phyloP scores from a whole-genome alignment of 1,140 invertebrate genomes.

The Tyrophagus putrescentiae region DNA sequence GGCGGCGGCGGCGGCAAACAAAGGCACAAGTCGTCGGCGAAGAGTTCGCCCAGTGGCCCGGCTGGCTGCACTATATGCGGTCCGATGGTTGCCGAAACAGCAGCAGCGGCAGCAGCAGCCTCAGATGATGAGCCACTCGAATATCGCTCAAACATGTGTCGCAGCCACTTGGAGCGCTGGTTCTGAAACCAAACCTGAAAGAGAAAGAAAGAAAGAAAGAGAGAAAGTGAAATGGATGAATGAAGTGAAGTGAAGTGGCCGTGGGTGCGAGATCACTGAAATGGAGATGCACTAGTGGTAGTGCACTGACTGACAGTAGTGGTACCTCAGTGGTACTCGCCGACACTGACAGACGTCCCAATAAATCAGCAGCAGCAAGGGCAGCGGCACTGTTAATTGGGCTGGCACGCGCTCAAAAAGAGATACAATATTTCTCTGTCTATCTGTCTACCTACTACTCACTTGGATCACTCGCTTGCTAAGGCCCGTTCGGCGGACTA shows the following conservation, averaged over 20 bases:
- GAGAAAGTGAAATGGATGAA: background rate
- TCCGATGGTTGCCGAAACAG: background rate
- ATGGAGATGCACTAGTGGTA: too few species aligned
- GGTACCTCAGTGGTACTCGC: too few species aligned
- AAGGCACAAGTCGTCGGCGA: too few species aligned
- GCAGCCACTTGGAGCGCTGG: constrained; percentile 85
- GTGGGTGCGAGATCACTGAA: too few species aligned
- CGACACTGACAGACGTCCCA: too few species aligned
- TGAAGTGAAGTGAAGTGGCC: background rate
- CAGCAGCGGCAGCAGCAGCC: too few species aligned
- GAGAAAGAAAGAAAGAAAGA: background rate
- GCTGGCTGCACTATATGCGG: background rate
- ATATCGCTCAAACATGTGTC: constrained; percentile 32
- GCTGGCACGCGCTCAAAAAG: background rate
- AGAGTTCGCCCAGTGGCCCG: background rate
- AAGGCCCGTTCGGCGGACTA: background rate
- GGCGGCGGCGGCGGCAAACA: too few species aligned
- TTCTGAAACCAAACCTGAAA: constrained; percentile 96
- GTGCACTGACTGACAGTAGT: too few species aligned
- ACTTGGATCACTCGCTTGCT: constrained; percentile 5
- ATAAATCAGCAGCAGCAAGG: constrained; percentile 4
- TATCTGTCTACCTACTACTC: constrained; percentile 5
- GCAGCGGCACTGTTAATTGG: too few species aligned
- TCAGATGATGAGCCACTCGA: too few species aligned
- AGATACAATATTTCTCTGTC: background rate